phyloP scores from a whole-genome alignment of 2,113 vertebrate genomes.

The Mohoua ochrocephala region DNA sequence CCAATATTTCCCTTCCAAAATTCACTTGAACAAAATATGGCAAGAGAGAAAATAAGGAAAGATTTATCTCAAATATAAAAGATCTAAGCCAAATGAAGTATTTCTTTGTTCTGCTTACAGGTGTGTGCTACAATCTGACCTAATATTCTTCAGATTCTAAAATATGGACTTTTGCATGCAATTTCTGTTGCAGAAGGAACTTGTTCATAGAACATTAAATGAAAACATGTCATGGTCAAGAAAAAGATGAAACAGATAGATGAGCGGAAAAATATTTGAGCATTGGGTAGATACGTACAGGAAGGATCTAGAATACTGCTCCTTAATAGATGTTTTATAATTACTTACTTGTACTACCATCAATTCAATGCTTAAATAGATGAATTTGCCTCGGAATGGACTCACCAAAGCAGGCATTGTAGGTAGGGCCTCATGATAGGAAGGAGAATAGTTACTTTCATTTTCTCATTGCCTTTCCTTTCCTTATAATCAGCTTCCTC shows the following conservation, averaged over 20 bases:
- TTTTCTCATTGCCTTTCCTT: rapidly evolving
- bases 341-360: neutral
- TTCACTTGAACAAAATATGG: neutral
- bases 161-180: neutral
- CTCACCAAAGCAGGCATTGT: neutral
- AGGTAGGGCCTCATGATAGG: neutral
- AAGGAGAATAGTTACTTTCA: neutral
- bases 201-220: neutral
- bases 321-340: neutral
- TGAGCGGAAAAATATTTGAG: neutral
- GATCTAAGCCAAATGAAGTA: neutral
- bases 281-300: neutral
- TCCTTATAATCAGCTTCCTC: neutral
- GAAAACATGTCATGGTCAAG: neutral
- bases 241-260: neutral
- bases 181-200: neutral
- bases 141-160: neutral
- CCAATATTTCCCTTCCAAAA: neutral
- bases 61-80: neutral
- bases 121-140: neutral
- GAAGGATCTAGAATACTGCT: neutral
- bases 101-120: neutral
- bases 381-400: neutral
- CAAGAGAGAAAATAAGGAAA: neutral
- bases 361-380: neutral